Percentiles rank a stretch among this genome's conserved stretches.
Conservation (phyloP, 2,888 invertebrate genomes). For the Lithophane ornitopus region DNA sequence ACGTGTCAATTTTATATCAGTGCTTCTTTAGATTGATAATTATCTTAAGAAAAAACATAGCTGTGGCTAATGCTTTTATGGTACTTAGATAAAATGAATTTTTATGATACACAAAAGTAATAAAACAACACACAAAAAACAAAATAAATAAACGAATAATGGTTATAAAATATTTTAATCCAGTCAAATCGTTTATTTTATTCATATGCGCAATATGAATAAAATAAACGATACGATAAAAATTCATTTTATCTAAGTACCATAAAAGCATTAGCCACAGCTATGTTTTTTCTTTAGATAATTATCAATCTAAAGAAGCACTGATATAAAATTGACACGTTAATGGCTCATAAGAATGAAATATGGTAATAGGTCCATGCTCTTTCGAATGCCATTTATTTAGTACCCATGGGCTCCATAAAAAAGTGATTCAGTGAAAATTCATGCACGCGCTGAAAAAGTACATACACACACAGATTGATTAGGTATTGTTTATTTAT, state of each 20-base stretch:
- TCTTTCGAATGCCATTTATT: slow-evolving; percentile 4
- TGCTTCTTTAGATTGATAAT: slow-evolving; percentile 7
- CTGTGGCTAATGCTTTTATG: neutral
- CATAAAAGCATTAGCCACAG: neutral
- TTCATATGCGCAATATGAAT: too few relatives aligned
- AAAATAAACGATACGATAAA: too few relatives aligned
- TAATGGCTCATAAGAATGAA: slow-evolving; percentile 1
- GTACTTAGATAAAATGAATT: too few relatives aligned
- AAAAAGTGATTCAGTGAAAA: neutral
- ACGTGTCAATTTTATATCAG: neutral
- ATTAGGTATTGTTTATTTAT: too few relatives aligned
- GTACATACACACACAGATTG: neutral
- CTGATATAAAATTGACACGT: neutral
- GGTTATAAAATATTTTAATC: too few relatives aligned
- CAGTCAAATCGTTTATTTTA: too few relatives aligned
- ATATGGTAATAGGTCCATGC: neutral
- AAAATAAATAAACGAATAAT: too few relatives aligned
- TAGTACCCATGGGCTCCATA: neutral
- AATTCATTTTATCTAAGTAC: too few relatives aligned
- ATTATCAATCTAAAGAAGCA: slow-evolving; percentile 4
- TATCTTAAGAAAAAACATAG: neutral
- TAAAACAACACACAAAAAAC: too few relatives aligned
- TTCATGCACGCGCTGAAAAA: neutral
- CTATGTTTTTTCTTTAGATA: neutral
- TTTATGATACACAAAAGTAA: too few relatives aligned